Conservation (phyloP, 2,113 vertebrate species). For the Microtus richardsoni region DNA sequence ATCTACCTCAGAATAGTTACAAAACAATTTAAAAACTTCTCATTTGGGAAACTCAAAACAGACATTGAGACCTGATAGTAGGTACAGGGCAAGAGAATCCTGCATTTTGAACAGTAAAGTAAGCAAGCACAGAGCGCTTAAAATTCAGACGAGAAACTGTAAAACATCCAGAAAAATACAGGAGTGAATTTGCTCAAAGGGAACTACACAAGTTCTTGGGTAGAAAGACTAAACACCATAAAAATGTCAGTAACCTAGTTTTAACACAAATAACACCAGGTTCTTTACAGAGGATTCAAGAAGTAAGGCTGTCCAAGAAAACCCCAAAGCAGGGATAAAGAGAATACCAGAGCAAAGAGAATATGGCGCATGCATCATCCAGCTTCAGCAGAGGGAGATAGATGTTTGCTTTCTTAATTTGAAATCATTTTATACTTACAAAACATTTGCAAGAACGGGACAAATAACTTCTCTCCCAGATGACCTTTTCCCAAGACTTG, state of each 20-base stretch:
- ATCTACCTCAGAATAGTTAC: constrained; percentile 8
- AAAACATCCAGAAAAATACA: constrained; percentile 13
- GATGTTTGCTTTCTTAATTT: constrained; percentile 28
- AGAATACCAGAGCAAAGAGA: not conserved
- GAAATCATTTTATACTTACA: constrained; percentile 18
- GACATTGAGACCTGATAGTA: not conserved
- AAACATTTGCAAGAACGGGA: not conserved
- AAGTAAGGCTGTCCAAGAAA: constrained; percentile 1
- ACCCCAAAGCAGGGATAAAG: not conserved
- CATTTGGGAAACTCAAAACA: constrained; percentile 24
- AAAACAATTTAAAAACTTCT: constrained; percentile 5
- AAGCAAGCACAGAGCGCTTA: not conserved
- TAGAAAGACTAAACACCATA: constrained; percentile 30
- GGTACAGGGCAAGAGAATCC: not conserved
- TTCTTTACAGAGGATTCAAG: constrained; percentile 20
- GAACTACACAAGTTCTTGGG: not conserved
- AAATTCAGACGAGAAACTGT: not conserved
- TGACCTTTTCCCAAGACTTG: not conserved
- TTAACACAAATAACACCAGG: not conserved
- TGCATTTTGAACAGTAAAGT: constrained; percentile 17
- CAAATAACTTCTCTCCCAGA: not conserved
- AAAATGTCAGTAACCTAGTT: not conserved
- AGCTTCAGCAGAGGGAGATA: not conserved
- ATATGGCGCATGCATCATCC: not conserved
- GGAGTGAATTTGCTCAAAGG: not conserved